Evolutionary conservation across 2,888 invertebrate species (phyloP), one percentile per base, ranked within the genome.

Genomic region (Heliconius cydno): DNA sequence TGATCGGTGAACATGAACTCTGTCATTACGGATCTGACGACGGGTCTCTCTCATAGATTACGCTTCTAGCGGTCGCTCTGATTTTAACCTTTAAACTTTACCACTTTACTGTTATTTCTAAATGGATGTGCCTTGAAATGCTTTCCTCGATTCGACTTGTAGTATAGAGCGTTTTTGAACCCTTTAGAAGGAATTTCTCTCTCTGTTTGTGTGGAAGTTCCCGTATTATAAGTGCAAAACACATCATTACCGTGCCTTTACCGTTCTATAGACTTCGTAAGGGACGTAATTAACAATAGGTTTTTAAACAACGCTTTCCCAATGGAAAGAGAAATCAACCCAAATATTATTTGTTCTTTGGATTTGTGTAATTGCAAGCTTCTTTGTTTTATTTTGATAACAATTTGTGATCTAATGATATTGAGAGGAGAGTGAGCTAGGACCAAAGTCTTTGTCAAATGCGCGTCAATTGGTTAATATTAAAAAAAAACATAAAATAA

Each of bases 181-280:
- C 92, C 92, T 94, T 94, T 92, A 93, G 92, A 90, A 90, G 90
- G 91, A 90, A 91, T 91, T 91, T 92, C 92, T 92, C 92, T 93
- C 92, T 92, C 91, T 92, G 92, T 93, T 92, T 92, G 91, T 92
- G 90, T 89, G 92, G 91, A 92, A 91, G 91, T 91, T 91, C 92
- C 92, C 92, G 89, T 85, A 85, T 84, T 81, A 84, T 93, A 93
- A 94, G 94, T 93, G 94, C 94, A 94, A 93, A 92, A 94, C 94
- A 94, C 94, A 95, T 95, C 94, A 94, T 93, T 88, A 94, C 94
- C 94, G 94, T 95, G 95, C 95, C 95, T 94, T 95, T 92, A 94
- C 94, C 92, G 92, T 94, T 94, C 93, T 94, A 94, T 93, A 95
- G 94, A 95, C 94, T 94, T 92, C 91, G 93, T 92, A 91, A 92